These are phyloP conservation scores for Tenthredo amoena DNA, from an alignment of 2,888 invertebrate genomes.

Conservation along the genomic window DNA sequence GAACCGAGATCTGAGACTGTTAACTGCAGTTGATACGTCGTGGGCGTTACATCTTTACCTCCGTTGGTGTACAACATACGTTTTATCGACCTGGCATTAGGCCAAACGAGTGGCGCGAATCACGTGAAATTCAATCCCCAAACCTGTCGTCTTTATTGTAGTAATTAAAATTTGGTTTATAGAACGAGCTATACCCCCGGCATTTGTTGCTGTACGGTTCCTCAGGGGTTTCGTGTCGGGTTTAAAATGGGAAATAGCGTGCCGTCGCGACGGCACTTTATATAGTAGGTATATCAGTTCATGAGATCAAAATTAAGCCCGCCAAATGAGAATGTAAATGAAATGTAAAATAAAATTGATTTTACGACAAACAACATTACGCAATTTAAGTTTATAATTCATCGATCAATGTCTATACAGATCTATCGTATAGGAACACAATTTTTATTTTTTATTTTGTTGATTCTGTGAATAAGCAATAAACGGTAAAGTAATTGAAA, in stretches of 20 bases:
- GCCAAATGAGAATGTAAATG: not conserved
- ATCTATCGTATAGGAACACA: not conserved
- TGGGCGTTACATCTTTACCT: conserved; percentile 38
- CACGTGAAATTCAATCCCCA: conserved; percentile 44
- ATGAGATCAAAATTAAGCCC: not conserved
- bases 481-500: not conserved
- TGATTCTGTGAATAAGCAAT: not conserved
- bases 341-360: not conserved
- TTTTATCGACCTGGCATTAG: conserved; percentile 46
- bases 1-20: not conserved
- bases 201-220: not conserved
- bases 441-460: not conserved
- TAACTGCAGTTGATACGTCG: conserved; percentile 44
- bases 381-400: not conserved
- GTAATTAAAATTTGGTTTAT: conserved; percentile 36
- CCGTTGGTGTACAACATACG: conserved; percentile 25
- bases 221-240: not conserved
- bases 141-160: conserved; percentile 43
- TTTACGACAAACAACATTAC: not conserved
- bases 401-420: not conserved
- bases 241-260: not conserved
- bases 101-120: conserved; percentile 42
- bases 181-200: not conserved
- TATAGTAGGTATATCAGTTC: not conserved
- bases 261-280: not conserved